phyloP scores from a whole-genome alignment of 2,113 vertebrate species.

The Carlito syrichta region DNA sequence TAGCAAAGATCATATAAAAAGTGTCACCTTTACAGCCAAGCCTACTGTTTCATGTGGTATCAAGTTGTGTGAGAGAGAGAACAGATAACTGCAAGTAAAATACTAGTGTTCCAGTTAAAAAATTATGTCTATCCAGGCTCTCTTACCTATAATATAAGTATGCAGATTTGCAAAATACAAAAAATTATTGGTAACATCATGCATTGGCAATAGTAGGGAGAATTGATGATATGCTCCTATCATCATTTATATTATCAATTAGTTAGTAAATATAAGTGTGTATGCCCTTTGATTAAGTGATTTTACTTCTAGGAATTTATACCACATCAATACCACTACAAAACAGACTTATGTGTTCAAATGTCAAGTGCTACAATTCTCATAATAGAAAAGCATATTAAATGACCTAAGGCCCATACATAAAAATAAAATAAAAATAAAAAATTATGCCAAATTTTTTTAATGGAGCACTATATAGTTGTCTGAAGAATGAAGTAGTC shows the following conservation, averaged over 20 bases:
- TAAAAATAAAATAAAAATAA: neutral
- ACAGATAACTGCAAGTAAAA: neutral
- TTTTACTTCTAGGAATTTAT: neutral
- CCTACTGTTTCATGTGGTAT: neutral
- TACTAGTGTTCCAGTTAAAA: neutral
- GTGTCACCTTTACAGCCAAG: neutral
- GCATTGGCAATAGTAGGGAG: neutral
- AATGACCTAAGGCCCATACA: neutral
- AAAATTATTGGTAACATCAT: neutral
- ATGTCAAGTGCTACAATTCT: neutral
- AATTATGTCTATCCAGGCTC: neutral
- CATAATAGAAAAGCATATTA: neutral
- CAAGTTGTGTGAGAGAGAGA: neutral
- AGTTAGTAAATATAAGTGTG: neutral
- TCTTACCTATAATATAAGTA: neutral
- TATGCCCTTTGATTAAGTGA: neutral
- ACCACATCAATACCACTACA: neutral
- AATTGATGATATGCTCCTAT: neutral
- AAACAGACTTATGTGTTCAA: neutral
- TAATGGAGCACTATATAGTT: neutral
- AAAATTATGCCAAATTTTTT: neutral
- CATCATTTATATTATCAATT: neutral
- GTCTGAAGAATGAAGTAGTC: neutral
- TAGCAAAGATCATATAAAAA: neutral
- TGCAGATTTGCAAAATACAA: neutral